These are phyloP conservation scores for Leptinotarsa texana DNA, from an alignment of 1,140 invertebrate genomes.

Conservation along the genomic window DNA sequence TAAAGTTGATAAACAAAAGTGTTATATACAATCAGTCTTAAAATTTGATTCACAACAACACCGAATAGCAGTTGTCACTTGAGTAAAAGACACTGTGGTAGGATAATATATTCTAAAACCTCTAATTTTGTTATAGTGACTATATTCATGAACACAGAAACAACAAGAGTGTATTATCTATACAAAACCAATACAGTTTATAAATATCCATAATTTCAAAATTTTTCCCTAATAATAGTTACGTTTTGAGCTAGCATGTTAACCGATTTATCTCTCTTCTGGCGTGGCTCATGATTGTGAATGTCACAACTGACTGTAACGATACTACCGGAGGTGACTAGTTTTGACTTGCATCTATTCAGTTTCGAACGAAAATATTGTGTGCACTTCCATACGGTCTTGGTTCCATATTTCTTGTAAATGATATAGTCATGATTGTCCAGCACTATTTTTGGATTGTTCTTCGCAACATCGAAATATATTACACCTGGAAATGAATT, in stretches of 20 bases:
- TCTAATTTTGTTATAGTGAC: too few species aligned
- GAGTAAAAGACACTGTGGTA: too few species aligned
- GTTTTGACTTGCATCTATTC: constrained; percentile 35
- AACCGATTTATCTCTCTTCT: constrained; percentile 24
- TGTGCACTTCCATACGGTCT: constrained; percentile 36
- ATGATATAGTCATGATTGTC: constrained; percentile 34
- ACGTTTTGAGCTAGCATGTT: constrained; percentile 32
- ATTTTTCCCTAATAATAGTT: constrained; percentile 26
- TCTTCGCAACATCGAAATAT: constrained; percentile 36
- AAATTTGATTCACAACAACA: too few species aligned
- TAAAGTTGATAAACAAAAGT: too few species aligned
- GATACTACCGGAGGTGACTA: constrained; percentile 28
- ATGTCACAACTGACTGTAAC: constrained; percentile 26
- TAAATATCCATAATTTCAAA: not conserved
- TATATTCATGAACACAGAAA: too few species aligned
- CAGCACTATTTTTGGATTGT: constrained; percentile 40
- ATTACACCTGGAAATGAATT: constrained; percentile 31
- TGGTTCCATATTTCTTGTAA: constrained; percentile 28
- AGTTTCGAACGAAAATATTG: constrained; percentile 28
- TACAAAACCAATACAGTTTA: too few species aligned
- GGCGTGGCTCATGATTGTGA: constrained; percentile 34
- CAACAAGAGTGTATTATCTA: too few species aligned
- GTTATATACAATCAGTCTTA: too few species aligned
- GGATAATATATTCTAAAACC: too few species aligned
- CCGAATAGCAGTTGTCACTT: too few species aligned